A percentile compares a stretch with the other conserved stretches of the same genome.
These are phyloP conservation scores for Pygmarrhopalites habei DNA, from an alignment of 1,140 invertebrate genomes.

Conservation along the genomic window DNA sequence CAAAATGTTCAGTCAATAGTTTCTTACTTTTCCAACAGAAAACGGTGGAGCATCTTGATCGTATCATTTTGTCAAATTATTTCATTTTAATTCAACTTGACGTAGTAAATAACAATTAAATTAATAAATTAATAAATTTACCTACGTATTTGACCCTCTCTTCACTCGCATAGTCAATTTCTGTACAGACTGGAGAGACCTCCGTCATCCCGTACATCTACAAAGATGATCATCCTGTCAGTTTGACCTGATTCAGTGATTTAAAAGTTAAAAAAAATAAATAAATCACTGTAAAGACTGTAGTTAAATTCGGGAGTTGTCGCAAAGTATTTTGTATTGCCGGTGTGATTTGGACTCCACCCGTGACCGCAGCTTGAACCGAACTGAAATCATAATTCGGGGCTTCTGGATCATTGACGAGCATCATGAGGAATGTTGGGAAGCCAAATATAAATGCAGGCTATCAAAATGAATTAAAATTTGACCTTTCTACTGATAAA, in stretches of 20 bases:
- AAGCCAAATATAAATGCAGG: constrained; percentile 15
- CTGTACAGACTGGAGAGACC: constrained; percentile 6
- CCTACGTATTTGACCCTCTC: constrained; percentile 4
- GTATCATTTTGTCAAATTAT: no score
- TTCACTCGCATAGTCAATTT: constrained; percentile 1
- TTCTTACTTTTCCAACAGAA: constrained; percentile 7
- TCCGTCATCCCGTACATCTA: constrained; percentile 37
- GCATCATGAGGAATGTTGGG: constrained; percentile 16
- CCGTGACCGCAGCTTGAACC: constrained; percentile 19
- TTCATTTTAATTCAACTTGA: background rate
- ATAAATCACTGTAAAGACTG: background rate
- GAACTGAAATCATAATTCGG: constrained; percentile 28
- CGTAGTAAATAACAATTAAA: background rate
- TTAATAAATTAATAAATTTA: background rate
- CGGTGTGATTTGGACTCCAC: constrained; percentile 30
- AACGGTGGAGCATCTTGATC: constrained; percentile 5
- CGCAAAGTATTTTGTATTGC: constrained; percentile 24
- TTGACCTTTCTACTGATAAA: no score
- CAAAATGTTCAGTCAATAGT: no score
- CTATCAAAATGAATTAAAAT: no score
- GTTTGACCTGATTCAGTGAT: no score
- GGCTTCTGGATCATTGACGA: constrained; percentile 24
- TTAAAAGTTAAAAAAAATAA: no score
- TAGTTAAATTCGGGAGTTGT: constrained; percentile 11
- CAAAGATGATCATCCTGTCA: no score